Conservation (phyloP, 1,140 invertebrate species). For the Meteorus sp. region DNA sequence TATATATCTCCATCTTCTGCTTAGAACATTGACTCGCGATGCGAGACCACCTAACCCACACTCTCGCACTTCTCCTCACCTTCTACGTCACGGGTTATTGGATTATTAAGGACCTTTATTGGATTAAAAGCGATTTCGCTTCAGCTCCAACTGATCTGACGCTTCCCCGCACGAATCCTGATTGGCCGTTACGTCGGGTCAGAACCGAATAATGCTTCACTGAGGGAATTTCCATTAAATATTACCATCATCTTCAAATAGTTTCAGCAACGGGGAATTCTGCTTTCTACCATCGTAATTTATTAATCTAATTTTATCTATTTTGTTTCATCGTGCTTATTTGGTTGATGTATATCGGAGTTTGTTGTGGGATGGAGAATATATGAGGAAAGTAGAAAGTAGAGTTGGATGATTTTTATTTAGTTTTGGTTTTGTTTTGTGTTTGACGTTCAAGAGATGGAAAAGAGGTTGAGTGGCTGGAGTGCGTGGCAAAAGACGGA, state of each 20-base stretch:
- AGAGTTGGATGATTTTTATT: too few relatives aligned
- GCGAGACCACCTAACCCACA: constrained; percentile 13
- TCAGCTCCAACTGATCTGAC: constrained; percentile 37
- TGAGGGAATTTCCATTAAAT: constrained; percentile 12
- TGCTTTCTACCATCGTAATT: neutral
- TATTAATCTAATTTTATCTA: too few relatives aligned
- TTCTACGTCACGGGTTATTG: constrained; percentile 49
- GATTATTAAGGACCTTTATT: constrained; percentile 58
- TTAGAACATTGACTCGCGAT: too few relatives aligned
- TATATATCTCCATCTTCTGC: constrained; percentile 24
- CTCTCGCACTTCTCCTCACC: constrained; percentile 36
- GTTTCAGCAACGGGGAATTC: neutral
- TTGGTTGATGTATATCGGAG: too few relatives aligned
- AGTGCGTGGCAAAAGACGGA: constrained; percentile 2
- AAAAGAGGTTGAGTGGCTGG: neutral
- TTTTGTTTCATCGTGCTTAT: too few relatives aligned
- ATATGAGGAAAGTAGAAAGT: too few relatives aligned
- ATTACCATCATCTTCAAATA: neutral
- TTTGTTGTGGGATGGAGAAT: too few relatives aligned
- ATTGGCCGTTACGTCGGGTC: constrained; percentile 14
- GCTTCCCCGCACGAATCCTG: constrained; percentile 28
- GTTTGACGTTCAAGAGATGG: too few relatives aligned
- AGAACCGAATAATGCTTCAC: constrained; percentile 3
- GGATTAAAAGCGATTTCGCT: constrained; percentile 52
- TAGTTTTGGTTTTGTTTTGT: too few relatives aligned